A percentile compares a stretch with the other conserved stretches of the same genome.
Evolutionary conservation across 2,797 vertebrate genomes (phyloP).

Genomic region (Pangasius krempfi): DNA sequence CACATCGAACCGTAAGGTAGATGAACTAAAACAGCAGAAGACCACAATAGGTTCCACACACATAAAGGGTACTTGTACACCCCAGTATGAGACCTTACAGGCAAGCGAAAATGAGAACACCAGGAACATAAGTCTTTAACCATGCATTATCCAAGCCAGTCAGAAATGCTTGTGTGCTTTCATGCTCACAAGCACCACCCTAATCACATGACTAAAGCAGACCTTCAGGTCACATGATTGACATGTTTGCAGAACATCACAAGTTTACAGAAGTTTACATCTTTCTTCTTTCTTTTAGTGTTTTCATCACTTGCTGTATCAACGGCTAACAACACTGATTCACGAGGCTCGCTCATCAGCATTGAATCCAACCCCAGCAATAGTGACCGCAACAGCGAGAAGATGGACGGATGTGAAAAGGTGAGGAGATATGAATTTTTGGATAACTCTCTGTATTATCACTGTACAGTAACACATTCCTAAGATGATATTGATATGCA

Average conservation of each 20-base stretch:
- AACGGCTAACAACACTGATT: conserved; percentile 92
- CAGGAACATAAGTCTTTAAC: not conserved
- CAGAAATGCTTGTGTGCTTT: not conserved
- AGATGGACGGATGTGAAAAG: conserved; percentile 95
- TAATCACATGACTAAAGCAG: not conserved
- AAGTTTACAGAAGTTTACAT: not conserved
- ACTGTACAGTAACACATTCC: not conserved
- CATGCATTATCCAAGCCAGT: not conserved
- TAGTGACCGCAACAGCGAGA: conserved; percentile 93
- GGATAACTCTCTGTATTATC: not conserved
- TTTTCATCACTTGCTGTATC: conserved; percentile 97
- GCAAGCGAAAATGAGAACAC: not conserved
- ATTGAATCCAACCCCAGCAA: conserved; percentile 97
- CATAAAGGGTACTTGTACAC: not conserved
- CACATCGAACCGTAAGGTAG: not conserved
- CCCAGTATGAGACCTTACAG: not conserved
- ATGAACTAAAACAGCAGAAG: not conserved
- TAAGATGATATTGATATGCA: not conserved
- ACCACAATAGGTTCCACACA: not conserved
- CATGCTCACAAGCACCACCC: too few species aligned
- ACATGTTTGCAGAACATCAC: not conserved
- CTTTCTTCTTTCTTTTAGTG: conserved; percentile 68
- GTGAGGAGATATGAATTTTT: conserved; percentile 64
- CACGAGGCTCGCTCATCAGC: conserved; percentile 93
- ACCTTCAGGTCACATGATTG: not conserved